These are phyloP conservation scores for Astreopora myriophthalma DNA, from an alignment of 64 coral and sea anemone genomes.

Conservation along the genomic window DNA sequence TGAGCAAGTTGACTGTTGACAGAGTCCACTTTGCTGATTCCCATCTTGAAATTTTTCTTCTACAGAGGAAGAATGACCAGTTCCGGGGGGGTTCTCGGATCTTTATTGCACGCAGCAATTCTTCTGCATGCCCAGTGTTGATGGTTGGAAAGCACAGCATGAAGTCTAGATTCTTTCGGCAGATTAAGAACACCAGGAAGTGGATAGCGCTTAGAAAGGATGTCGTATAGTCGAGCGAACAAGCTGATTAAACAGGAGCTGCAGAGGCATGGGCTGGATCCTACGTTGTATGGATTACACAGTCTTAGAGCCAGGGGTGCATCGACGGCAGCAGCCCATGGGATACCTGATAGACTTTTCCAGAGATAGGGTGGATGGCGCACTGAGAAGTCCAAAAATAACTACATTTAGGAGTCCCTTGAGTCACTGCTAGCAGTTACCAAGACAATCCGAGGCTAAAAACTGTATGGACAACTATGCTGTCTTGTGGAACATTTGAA, in stretches of 20 bases:
- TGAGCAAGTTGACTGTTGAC: conserved; percentile 25
- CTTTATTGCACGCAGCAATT: background rate
- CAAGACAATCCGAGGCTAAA: background rate
- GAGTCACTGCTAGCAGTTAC: background rate
- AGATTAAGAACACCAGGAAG: background rate
- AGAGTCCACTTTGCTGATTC: background rate
- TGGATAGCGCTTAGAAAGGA: background rate
- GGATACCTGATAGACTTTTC: background rate
- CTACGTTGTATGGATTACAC: conserved; percentile 17
- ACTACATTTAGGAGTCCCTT: background rate
- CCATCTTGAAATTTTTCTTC: conserved; percentile 10
- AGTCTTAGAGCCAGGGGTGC: conserved; percentile 23
- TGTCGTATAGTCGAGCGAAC: background rate
- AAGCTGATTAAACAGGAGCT: background rate
- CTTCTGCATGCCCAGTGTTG: background rate
- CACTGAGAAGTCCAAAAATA: background rate
- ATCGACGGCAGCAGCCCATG: background rate
- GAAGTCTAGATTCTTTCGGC: background rate
- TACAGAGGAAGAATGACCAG: conserved; percentile 72
- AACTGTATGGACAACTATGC: background rate
- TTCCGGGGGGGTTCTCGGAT: conserved; percentile 31
- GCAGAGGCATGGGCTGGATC: background rate
- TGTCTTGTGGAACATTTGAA: too few relatives aligned
- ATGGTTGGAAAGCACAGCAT: background rate
- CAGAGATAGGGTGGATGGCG: background rate